Percentiles rank a stretch among this genome's conserved stretches.
These are phyloP conservation scores for Catharus bicknelli DNA, from an alignment of 2,113 vertebrate genomes.

Conservation along the genomic window DNA sequence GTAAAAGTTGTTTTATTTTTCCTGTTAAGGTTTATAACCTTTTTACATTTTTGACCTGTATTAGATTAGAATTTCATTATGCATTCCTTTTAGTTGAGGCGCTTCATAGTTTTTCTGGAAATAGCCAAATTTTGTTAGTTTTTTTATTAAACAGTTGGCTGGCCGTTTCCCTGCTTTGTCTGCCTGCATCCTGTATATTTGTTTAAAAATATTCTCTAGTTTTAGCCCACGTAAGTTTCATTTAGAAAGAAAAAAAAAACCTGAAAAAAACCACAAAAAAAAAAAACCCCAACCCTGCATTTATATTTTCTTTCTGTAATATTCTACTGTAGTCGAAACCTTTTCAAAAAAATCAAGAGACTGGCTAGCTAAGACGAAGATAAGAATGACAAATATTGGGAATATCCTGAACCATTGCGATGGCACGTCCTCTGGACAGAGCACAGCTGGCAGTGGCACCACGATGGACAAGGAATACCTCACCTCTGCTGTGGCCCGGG, in stretches of 20 bases:
- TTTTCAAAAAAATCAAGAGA: slow-evolving; percentile 77
- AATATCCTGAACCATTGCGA: slow-evolving; percentile 70
- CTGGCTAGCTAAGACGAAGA: slow-evolving; percentile 75
- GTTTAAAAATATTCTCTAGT: slow-evolving; percentile 82
- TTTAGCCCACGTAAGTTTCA: slow-evolving; percentile 84
- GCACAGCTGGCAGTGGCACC: slow-evolving; percentile 59
- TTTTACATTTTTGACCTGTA: slow-evolving; percentile 84
- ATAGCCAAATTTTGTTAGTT: slow-evolving; percentile 80
- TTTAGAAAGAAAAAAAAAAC: slow-evolving; percentile 65
- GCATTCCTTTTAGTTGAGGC: slow-evolving; percentile 94
- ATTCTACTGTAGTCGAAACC: slow-evolving; percentile 80
- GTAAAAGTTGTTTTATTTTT: slow-evolving; percentile 84
- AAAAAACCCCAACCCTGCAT: slow-evolving; percentile 27
- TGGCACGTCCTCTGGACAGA: slow-evolving; percentile 64
- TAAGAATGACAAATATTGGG: slow-evolving; percentile 61
- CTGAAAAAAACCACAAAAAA: background rate
- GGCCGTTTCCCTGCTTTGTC: slow-evolving; percentile 83
- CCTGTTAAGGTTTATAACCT: slow-evolving; percentile 85
- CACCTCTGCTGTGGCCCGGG: slow-evolving; percentile 48
- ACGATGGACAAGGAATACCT: slow-evolving; percentile 71
- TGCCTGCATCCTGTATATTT: slow-evolving; percentile 87
- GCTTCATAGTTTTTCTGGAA: slow-evolving; percentile 81
- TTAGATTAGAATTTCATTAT: slow-evolving; percentile 88
- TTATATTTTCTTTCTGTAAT: slow-evolving; percentile 86
- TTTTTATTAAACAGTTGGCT: slow-evolving; percentile 78